Evolutionary conservation across 2,888 invertebrate genomes (phyloP).

Genomic region (Lamproptera curius): DNA sequence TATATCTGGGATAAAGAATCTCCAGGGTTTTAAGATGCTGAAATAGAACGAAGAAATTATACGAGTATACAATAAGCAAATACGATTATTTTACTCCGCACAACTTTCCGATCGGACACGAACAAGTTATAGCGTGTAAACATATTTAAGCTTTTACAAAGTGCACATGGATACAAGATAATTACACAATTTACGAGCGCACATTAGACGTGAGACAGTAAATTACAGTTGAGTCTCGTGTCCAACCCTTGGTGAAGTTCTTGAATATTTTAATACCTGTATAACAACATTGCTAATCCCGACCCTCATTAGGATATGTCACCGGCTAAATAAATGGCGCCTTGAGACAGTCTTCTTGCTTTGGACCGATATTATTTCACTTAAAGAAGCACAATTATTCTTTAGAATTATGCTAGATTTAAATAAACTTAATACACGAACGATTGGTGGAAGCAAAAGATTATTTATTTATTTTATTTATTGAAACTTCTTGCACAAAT

Average conservation of each 20-base stretch:
- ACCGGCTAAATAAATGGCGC: neutral
- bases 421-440: too few relatives aligned
- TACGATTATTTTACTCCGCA: too few relatives aligned
- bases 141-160: neutral
- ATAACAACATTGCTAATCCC: slow-evolving; percentile 11
- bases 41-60: too few relatives aligned
- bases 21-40: too few relatives aligned
- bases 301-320: slow-evolving; percentile 12
- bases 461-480: too few relatives aligned
- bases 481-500: too few relatives aligned
- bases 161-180: slow-evolving; percentile 11
- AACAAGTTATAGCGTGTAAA: neutral
- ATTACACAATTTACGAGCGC: slow-evolving; percentile 10
- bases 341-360: neutral
- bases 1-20: too few relatives aligned
- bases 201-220: slow-evolving; percentile 12
- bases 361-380: slow-evolving; percentile 1
- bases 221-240: slow-evolving; percentile 2
- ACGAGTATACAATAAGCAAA: too few relatives aligned
- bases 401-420: neutral
- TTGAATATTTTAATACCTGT: slow-evolving; percentile 17
- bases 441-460: too few relatives aligned
- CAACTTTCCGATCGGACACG: neutral
- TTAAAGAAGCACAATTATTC: neutral
- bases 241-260: slow-evolving; percentile 2